Percentiles rank a stretch among this genome's conserved stretches.
Evolutionary conservation across 2,113 vertebrate genomes (phyloP).

Genomic region (Ceuthmochares aereus): DNA sequence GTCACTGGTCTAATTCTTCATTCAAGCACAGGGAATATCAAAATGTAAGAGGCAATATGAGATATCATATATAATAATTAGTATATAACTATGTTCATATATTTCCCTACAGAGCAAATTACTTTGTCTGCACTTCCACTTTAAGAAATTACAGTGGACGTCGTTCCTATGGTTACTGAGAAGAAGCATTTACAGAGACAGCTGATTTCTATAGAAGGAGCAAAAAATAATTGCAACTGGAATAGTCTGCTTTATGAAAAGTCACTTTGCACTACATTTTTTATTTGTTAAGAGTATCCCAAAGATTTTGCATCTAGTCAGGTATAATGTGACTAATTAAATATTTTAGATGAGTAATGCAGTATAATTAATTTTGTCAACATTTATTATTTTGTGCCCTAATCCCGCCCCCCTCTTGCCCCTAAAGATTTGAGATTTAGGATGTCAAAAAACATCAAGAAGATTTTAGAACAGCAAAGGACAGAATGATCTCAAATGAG

Average conservation of each 20-base stretch:
- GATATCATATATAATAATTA: slow-evolving; percentile 69
- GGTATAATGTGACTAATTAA: slow-evolving; percentile 48
- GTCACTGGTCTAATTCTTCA: slow-evolving; percentile 68
- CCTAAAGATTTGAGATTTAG: slow-evolving; percentile 7
- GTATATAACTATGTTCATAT: slow-evolving; percentile 51
- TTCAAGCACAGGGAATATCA: slow-evolving; percentile 52
- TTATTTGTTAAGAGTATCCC: slow-evolving; percentile 7
- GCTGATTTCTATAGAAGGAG: slow-evolving; percentile 36
- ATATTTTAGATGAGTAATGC: slow-evolving; percentile 21
- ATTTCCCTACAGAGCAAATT: slow-evolving; percentile 61
- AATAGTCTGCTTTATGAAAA: slow-evolving; percentile 25
- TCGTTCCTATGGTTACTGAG: slow-evolving; percentile 75
- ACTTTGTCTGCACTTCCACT: slow-evolving; percentile 62
- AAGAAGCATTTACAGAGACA: slow-evolving; percentile 9
- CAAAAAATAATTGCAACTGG: slow-evolving; percentile 21
- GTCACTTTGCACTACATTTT: neutral
- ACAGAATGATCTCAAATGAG: slow-evolving; percentile 2
- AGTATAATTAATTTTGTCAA: slow-evolving; percentile 60
- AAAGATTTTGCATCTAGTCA: slow-evolving; percentile 12
- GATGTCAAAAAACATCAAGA: slow-evolving; percentile 32
- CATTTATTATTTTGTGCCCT: neutral
- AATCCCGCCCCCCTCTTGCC: neutral
- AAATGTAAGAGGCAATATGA: slow-evolving; percentile 59
- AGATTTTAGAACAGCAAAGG: slow-evolving; percentile 31
- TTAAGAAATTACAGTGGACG: slow-evolving; percentile 60